A percentile compares a stretch with the other conserved stretches of the same genome.
phyloP scores from a whole-genome alignment of 2,888 invertebrate species.

The Furcula furcula region DNA sequence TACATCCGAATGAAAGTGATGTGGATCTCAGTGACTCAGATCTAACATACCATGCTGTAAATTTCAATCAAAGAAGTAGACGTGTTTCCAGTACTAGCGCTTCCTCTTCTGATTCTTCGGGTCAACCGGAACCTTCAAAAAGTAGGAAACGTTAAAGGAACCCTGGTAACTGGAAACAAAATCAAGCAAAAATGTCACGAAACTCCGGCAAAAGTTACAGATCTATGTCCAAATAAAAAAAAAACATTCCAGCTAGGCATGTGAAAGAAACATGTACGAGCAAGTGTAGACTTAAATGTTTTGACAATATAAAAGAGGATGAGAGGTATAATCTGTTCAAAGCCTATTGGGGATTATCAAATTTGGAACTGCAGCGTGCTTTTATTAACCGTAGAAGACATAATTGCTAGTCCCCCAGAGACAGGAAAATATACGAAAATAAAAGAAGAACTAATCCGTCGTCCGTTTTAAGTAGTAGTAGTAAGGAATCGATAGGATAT shows the following conservation, averaged over 20 bases:
- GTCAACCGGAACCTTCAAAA: not conserved
- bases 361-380: not conserved
- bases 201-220: conserved; percentile 2
- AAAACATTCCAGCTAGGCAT: conserved; percentile 5
- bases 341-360: not conserved
- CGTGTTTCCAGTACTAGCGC: conserved; percentile 1
- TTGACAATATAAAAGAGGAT: conserved; percentile 1
- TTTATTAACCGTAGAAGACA: no score
- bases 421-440: no score
- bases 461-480: no score
- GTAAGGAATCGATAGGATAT: no score
- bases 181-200: conserved; percentile 1
- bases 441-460: no score
- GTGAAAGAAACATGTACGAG: conserved; percentile 10
- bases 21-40: conserved; percentile 9
- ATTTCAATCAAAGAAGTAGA: not conserved
- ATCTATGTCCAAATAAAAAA: not conserved
- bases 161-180: conserved; percentile 9
- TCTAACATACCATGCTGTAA: conserved; percentile 6
- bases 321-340: not conserved
- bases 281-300: conserved; percentile 8
- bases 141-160: conserved; percentile 2
- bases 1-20: no score
- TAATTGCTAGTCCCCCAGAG: no score
- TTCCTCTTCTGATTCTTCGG: conserved; percentile 3